Conservation (phyloP, 2,113 vertebrate species). For the Ctenomys sociabilis region DNA sequence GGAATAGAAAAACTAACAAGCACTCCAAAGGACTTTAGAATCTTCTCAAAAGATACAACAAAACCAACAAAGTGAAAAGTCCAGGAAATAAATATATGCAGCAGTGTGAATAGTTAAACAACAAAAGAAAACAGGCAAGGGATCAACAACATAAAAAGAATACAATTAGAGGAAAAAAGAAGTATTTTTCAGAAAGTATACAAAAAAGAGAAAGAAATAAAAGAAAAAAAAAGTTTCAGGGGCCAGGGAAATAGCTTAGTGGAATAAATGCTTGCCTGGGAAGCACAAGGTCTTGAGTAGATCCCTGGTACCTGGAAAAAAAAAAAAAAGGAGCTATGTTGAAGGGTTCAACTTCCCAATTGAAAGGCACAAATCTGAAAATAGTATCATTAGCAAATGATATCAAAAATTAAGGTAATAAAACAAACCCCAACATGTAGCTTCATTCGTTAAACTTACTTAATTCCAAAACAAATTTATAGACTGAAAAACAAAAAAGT, state of each 20-base stretch:
- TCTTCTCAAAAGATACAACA: neutral
- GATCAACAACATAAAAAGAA: neutral
- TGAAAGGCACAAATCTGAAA: neutral
- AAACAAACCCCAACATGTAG: neutral
- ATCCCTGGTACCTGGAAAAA: no score
- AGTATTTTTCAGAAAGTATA: neutral
- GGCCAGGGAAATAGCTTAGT: no score
- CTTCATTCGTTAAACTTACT: neutral
- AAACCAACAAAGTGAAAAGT: neutral
- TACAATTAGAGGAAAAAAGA: neutral
- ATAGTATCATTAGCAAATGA: neutral
- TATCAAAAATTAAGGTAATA: neutral
- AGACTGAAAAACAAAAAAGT: neutral
- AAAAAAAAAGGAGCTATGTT: no score
- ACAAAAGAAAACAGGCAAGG: neutral
- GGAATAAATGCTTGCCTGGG: no score
- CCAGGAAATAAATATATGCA: neutral
- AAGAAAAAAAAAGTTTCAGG: no score
- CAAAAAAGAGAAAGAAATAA: no score
- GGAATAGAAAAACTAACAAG: neutral
- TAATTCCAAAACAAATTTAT: neutral
- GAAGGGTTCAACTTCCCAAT: neutral
- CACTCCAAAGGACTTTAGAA: neutral
- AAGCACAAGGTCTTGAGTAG: no score
- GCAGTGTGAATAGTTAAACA: neutral